Conservation (phyloP, 92 coral and sea anemone species). For the Micromussa lordhowensis region DNA sequence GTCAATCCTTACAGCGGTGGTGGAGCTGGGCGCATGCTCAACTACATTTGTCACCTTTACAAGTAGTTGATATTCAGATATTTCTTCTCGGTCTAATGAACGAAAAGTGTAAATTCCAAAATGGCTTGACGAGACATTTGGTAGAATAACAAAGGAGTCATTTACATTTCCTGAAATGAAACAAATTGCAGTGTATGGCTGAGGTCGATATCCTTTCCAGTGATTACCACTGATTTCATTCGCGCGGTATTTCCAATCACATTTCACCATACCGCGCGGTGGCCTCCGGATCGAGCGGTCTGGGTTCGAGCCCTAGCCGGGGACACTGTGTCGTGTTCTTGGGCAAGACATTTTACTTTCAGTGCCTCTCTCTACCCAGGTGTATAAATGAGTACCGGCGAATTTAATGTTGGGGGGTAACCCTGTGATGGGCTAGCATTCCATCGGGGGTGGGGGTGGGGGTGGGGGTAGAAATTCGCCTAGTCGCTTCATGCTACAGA, state of each 20-base stretch:
- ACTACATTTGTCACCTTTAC: conserved; percentile 42
- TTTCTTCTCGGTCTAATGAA: conserved; percentile 63
- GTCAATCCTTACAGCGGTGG: conserved; percentile 43
- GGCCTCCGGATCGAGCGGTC: too few species aligned
- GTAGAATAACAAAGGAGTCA: conserved; percentile 33
- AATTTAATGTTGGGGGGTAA: too few species aligned
- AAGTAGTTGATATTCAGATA: conserved; percentile 24
- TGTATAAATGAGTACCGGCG: too few species aligned
- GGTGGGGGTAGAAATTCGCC: too few species aligned
- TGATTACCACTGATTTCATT: neutral
- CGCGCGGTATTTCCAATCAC: neutral
- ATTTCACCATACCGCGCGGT: neutral
- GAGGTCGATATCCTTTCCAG: neutral
- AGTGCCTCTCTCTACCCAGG: too few species aligned
- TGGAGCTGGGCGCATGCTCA: conserved; percentile 50
- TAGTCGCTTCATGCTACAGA: too few species aligned
- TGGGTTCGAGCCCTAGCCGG: too few species aligned
- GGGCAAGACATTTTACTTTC: too few species aligned
- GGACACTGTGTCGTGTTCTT: too few species aligned
- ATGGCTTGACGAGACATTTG: conserved; percentile 46
- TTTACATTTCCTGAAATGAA: conserved; percentile 49
- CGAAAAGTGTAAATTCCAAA: conserved; percentile 46
- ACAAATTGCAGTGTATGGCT: neutral
- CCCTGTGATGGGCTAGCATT: too few species aligned
- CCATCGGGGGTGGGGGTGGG: too few species aligned